Percentiles rank a stretch among this genome's conserved stretches.
Evolutionary conservation across 2,113 vertebrate species (phyloP).

Genomic region (Aegithalos caudatus): DNA sequence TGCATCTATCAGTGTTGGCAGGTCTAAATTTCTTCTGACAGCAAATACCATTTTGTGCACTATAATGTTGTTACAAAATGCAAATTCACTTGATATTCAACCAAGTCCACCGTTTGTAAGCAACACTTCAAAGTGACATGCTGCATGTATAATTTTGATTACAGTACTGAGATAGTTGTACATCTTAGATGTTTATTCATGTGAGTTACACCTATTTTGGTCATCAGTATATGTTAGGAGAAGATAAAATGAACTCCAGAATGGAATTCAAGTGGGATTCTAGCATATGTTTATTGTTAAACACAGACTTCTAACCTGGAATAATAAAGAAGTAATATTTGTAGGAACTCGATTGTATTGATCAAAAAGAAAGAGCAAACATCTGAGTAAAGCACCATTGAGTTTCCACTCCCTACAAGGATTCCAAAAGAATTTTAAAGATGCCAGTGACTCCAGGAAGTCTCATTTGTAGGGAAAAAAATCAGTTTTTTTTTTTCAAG

Average conservation of each 20-base stretch:
- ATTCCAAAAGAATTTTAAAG: neutral
- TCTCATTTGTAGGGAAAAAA: neutral
- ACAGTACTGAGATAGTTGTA: neutral
- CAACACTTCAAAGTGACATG: fast-evolving
- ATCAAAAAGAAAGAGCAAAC: neutral
- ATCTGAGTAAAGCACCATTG: neutral
- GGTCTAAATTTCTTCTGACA: neutral
- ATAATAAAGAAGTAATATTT: neutral
- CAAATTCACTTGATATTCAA: neutral
- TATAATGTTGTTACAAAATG: neutral
- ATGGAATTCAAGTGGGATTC: neutral
- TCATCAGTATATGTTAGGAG: neutral
- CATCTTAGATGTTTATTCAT: neutral
- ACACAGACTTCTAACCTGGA: neutral
- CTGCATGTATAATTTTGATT: neutral
- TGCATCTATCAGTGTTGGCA: neutral
- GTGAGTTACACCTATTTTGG: neutral
- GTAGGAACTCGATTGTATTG: neutral
- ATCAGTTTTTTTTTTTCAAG: neutral
- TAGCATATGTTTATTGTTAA: neutral
- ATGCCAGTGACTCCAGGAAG: neutral
- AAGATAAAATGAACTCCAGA: neutral
- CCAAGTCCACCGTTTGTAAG: neutral
- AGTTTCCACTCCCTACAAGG: neutral
- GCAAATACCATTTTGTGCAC: neutral